Evolutionary conservation across 92 coral and sea anemone genomes (phyloP), one percentile per base, ranked within the genome.

Genomic region (Actinostola sp.): DNA sequence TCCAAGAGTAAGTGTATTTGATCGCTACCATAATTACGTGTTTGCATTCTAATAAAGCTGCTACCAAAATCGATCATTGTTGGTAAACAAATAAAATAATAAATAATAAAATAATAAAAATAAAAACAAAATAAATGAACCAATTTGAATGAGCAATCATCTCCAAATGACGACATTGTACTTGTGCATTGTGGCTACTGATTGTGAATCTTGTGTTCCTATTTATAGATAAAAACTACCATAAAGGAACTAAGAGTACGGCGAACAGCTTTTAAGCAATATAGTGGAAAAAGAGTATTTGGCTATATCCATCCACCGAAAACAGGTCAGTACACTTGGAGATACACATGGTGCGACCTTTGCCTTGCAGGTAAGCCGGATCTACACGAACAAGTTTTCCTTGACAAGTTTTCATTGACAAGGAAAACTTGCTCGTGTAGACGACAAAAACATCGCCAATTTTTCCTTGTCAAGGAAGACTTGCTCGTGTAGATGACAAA

Each of bases 301-400:
- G 92, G 92, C 12, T 86, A 81, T 69, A 26, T 86, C 60, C 92
- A 86, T 42, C 87, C 92, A 13, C 84, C 88, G 19, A 39, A 43
- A 27, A 82, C 92, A 71, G 92, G 92, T 86, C 48, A 60, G 2
- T 2, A 42, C 21, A 6, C 1, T 25, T 8, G 17, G 29, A 16
- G 3, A 13, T 30, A 39, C 42, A 20, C 2, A 23, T 31, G 43
- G 7, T 15, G 9, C 39, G n/a, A 23, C 29, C 28, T 46, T 46
- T 31, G 35, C 8, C 32, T 33, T 9, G 3, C 11, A 35, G 13
- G 11, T 31, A 71, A 24, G 27, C 27, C 28, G 38, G 23, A 39
- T 39, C 8, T 14, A 39, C 45, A 14, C 45, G 8, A 14, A 39
- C 45, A 25, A 5, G 13, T 39, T 21, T 35, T 14, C n/a, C 20